Conservation (phyloP, 2,113 vertebrate genomes). For the Nothoprocta perdicaria region DNA sequence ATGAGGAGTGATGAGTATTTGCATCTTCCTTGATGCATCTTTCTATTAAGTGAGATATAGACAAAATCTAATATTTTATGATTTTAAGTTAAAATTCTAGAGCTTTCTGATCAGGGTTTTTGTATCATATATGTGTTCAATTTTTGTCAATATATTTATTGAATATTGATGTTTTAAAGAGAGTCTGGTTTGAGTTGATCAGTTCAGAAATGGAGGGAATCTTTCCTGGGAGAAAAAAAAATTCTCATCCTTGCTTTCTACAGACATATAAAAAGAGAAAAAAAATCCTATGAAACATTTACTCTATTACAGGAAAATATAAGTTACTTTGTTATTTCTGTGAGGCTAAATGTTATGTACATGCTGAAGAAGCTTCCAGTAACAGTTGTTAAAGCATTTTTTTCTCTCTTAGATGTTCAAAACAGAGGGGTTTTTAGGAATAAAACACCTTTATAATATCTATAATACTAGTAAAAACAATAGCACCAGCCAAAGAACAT, state of each 20-base stretch:
- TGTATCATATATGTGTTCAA: not conserved
- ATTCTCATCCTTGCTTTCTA: not conserved
- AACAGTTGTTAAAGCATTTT: slow-evolving; percentile 1
- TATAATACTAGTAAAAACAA: not conserved
- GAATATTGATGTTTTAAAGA: not conserved
- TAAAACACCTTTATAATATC: not conserved
- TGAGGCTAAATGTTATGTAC: not conserved
- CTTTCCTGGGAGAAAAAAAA: not conserved
- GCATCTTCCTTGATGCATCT: not conserved
- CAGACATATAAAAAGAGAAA: not conserved
- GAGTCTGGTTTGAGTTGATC: not conserved
- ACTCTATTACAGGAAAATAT: not conserved
- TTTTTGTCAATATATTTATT: not conserved
- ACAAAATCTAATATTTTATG: not conserved
- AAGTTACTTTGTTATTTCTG: not conserved
- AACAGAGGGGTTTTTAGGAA: not conserved
- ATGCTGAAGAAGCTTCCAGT: not conserved
- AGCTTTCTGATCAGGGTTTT: not conserved
- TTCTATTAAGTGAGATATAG: not conserved
- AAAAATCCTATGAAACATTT: not conserved
- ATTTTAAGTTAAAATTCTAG: not conserved
- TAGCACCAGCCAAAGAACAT: not conserved
- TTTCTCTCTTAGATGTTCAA: not conserved
- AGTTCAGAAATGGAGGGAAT: not conserved
- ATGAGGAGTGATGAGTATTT: not conserved